Evolutionary conservation across 2,888 invertebrate genomes (phyloP), one percentile per base, ranked within the genome.

Genomic region (Lithophane ornitopus): DNA sequence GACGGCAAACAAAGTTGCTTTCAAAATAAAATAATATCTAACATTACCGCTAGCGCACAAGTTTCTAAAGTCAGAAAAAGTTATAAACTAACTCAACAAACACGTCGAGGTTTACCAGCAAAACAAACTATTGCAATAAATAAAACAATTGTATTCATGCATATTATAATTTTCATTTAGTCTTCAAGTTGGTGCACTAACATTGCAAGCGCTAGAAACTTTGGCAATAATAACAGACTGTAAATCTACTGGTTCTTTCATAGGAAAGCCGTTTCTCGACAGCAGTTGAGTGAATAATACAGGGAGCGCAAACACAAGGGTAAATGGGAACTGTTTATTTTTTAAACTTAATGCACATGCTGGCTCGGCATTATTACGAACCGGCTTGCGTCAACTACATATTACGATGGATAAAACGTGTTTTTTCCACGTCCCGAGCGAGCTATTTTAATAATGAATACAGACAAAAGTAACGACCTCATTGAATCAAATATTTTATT

Each of bases 161-260:
- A 81, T 82, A 85, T 87, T 78, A 90, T 88, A 89, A 89, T 90
- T 89, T 90, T 87, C 86, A 88, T 88, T 91, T 85, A 87, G 87
- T 78, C 88, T 75, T 83, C 74, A 84, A 88, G 85, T 88, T 84
- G 78, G 75, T 78, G 84, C 80, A 85, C 74, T 85, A 62, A 44
- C 73, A 70, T 63, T 85, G 88, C 74, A 63, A 63, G 63, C 75
- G 75, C 74, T 82, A 74, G 84, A 86, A 93, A 93, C 90, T 93
- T 93, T 84, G 82, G 89, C 87, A 93, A 93, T 93, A 93, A 92
- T 91, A 92, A 89, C 89, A 87, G 85, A 79, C 83, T 89, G 89
- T 92, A 92, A 93, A 93, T 93, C 91, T 83, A 87, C 73, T 67
- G 66, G 83, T 74, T 87, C 86, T 89, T 88, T 89, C 84, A 88